A percentile compares a stretch with the other conserved stretches of the same genome.
phyloP scores from a whole-genome alignment of 2,888 invertebrate genomes.

The Homarus gammarus region DNA sequence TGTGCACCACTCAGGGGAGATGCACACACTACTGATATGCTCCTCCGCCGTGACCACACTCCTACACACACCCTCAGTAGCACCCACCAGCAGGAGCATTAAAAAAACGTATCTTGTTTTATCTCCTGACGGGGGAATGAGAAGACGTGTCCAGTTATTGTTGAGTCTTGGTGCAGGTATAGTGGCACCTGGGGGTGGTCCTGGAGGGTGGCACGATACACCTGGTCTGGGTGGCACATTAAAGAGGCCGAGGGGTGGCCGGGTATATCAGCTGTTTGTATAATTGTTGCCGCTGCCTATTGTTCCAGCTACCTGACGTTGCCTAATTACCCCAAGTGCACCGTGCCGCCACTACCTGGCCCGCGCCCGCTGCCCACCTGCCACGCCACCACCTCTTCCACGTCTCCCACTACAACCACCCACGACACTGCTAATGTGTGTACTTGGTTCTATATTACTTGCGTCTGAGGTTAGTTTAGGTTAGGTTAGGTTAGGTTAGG shows the following conservation, averaged over 20 bases:
- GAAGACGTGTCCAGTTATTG: no score
- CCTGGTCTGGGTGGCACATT: background rate
- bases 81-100: no score
- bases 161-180: no score
- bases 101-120: no score
- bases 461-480: no score
- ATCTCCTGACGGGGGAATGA: no score
- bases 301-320: conserved; percentile 62
- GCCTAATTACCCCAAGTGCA: conserved; percentile 46
- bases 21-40: no score
- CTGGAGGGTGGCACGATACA: background rate
- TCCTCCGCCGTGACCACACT: background rate
- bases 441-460: no score
- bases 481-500: no score
- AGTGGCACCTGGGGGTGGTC: conserved; percentile 23
- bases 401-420: background rate
- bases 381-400: conserved; percentile 17
- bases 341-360: conserved; percentile 51
- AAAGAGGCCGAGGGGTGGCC: conserved; percentile 4
- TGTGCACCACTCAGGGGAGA: no score
- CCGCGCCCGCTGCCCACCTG: conserved; percentile 53
- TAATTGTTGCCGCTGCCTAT: conserved; percentile 56
- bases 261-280: conserved; percentile 42
- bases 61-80: no score
- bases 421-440: no score